Evolutionary conservation across 2,113 vertebrate species (phyloP).

Genomic region (Stegastes partitus): DNA sequence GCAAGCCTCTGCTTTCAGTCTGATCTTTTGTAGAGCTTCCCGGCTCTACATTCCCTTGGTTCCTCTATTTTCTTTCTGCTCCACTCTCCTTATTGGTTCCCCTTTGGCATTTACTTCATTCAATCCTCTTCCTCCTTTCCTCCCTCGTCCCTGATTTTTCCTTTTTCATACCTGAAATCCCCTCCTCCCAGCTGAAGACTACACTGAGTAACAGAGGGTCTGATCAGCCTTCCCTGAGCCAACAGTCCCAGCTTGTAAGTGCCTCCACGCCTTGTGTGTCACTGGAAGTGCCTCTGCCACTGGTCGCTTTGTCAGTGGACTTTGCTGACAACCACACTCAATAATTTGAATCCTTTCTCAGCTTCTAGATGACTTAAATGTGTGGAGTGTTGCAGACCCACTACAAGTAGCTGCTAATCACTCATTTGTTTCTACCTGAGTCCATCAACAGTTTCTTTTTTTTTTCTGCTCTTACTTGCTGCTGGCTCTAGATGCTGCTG

Average conservation of each 20-base stretch:
- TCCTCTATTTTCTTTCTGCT: neutral
- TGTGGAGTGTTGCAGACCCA: slow-evolving; percentile 21
- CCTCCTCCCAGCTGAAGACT: slow-evolving; percentile 71
- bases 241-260: slow-evolving; percentile 72
- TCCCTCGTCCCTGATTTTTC: slow-evolving; percentile 3
- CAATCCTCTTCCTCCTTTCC: slow-evolving; percentile 9
- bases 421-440: neutral
- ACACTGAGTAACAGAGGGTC: slow-evolving; percentile 70
- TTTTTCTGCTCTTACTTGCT: neutral
- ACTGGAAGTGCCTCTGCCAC: slow-evolving; percentile 6
- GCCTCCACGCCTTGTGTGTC: slow-evolving; percentile 53
- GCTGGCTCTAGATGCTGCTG: slow-evolving; percentile 9
- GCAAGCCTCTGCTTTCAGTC: neutral
- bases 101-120: slow-evolving; percentile 16
- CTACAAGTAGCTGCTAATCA: slow-evolving; percentile 1
- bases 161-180: slow-evolving; percentile 9
- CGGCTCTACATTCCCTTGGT: neutral
- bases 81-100: neutral
- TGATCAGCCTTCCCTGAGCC: slow-evolving; percentile 54
- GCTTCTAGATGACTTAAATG: neutral
- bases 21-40: neutral
- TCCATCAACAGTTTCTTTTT: slow-evolving; percentile 1
- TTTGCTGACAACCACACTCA: slow-evolving; percentile 18
- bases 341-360: neutral
- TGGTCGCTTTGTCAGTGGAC: neutral